Base-by-base conservation (phyloP, 2,888 invertebrate genomes). In the Nycteola revayana region DNA sequence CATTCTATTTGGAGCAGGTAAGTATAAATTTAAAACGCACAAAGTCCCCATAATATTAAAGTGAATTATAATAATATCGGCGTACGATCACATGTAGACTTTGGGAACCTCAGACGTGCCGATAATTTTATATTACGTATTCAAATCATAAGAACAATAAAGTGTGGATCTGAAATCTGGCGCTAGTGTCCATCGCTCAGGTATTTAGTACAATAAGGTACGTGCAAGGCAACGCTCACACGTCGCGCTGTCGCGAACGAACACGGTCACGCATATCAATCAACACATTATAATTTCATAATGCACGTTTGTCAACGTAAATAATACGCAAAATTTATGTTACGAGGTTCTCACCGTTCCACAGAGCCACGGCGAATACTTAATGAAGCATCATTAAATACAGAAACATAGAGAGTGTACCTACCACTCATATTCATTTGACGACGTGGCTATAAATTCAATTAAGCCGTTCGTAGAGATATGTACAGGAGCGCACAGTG, bases 321-420 rank as follows among this genome's bases (percentile, higher is more conserved):
- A 86, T 87, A 87, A 88, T 88, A 86, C 86, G 86, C 86, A 79
- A 88, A 88, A 87, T 88, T 87, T 87, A 88, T 88, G 87, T 86
- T 86, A 84, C 82, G 81, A 82, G 77, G 82, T 86, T 88, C 87
- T 85, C 87, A 86, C 86, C 83, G 84, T 79, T 75, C 72, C 65
- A 65, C 62, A 63, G 57, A 66, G 72, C 67, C 70, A 61, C 74
- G 56, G 66, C 74, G 87, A 83, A 88, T 88, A 73, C 81, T 57
- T 81, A 80, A 86, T 81, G 63, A 66, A 67, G 51, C 50, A 64
- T 75, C 75, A 78, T 79, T 53, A 60, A 63, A 48, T 57, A 57
- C 52, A 56, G 61, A 65, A 63, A 57, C 60, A 61, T 56, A 49
- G 61, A 56, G 69, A 71, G 65, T 72, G 72, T 68, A 69, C 71